Percentiles rank a stretch among this genome's conserved stretches.
Evolutionary conservation across 2,797 vertebrate genomes (phyloP).

Genomic region (Cyclopterus lumpus): DNA sequence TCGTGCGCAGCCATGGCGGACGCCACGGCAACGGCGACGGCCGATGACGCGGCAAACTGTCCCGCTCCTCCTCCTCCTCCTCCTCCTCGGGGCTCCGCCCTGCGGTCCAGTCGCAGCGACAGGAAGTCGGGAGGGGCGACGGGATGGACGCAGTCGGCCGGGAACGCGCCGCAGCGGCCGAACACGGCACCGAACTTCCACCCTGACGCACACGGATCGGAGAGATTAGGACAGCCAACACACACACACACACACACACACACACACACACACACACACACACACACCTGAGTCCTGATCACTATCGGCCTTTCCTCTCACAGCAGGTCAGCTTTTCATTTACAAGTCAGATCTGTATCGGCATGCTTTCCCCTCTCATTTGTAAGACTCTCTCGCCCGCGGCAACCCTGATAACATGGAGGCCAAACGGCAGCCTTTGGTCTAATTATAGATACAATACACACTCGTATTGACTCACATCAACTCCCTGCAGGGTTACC

Average conservation of each 20-base stretch:
- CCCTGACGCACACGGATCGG: constrained; percentile 78
- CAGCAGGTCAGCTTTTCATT: constrained; percentile 33
- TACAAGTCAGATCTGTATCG: constrained; percentile 37
- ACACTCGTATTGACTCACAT: not conserved
- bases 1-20: constrained; percentile 89
- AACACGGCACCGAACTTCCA: constrained; percentile 96
- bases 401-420: constrained; percentile 25
- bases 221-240: not conserved
- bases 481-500: not conserved
- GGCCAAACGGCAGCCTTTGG: constrained; percentile 10
- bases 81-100: constrained; percentile 83
- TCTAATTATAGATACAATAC: constrained; percentile 25
- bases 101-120: constrained; percentile 85
- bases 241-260: constrained; percentile 2
- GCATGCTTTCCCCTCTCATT: constrained; percentile 25
- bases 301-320: constrained; percentile 16
- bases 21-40: constrained; percentile 89
- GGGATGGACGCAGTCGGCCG: constrained; percentile 87
- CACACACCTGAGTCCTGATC: constrained; percentile 7
- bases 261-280: not conserved
- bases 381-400: constrained; percentile 8
- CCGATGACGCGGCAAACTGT: constrained; percentile 84
- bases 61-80: constrained; percentile 84
- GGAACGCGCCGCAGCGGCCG: constrained; percentile 89
- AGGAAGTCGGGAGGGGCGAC: constrained; percentile 91